Conservation (phyloP, 2,113 vertebrate genomes). For the Ptilorrhoa leucosticta region DNA sequence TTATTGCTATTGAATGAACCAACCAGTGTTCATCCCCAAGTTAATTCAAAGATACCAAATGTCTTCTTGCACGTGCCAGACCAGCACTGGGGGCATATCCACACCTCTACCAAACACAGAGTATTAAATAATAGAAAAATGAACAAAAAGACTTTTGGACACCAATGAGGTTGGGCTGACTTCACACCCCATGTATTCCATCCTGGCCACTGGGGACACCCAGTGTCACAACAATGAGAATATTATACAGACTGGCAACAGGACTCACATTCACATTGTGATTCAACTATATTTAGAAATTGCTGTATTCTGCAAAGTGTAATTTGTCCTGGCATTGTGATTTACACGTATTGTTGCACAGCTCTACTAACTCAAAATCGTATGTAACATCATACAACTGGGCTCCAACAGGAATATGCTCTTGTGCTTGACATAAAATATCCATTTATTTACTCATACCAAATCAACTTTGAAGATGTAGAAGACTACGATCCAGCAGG, state of each 20-base stretch:
- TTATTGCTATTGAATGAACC: not conserved
- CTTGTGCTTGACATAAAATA: not conserved
- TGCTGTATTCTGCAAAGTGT: not conserved
- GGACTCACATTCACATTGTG: not conserved
- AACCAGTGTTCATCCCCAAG: not conserved
- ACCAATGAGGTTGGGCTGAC: not conserved
- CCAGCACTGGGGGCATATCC: rapidly evolving
- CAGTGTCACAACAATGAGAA: rapidly evolving
- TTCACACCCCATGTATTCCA: not conserved
- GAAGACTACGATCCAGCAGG: not conserved
- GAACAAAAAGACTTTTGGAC: not conserved
- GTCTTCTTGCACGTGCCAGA: rapidly evolving
- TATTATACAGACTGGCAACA: not conserved
- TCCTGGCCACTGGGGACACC: not conserved
- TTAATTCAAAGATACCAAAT: not conserved
- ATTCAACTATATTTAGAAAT: not conserved
- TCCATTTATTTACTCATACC: not conserved
- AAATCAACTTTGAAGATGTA: not conserved
- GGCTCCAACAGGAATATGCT: not conserved
- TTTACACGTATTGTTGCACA: not conserved
- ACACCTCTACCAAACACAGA: not conserved
- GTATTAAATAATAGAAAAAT: not conserved
- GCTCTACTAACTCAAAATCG: not conserved
- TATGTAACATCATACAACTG: not conserved
- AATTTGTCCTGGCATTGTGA: not conserved